These are phyloP conservation scores for Emydocephalus ijimae DNA, from an alignment of 2,113 vertebrate species.

Conservation along the genomic window DNA sequence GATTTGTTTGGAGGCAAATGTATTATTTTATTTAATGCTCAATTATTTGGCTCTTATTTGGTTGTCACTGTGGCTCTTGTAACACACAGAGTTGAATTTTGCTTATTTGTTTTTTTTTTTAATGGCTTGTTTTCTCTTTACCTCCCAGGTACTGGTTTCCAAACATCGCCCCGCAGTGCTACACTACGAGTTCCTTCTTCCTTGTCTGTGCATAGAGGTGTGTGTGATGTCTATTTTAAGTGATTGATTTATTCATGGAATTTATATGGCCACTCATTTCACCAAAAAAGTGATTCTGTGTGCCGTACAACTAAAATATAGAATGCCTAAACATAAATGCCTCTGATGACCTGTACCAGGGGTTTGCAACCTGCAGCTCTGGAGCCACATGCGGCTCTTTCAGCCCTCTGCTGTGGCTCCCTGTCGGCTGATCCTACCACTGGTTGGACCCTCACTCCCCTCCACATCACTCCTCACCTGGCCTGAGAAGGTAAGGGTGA, in stretches of 20 bases:
- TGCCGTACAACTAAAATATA: not conserved
- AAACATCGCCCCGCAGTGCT: constrained; percentile 54
- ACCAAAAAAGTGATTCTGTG: not conserved
- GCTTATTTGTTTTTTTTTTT: not conserved
- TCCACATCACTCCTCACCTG: no score
- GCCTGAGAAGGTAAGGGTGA: no score
- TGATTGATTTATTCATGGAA: not conserved
- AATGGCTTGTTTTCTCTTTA: not conserved
- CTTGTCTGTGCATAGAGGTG: constrained; percentile 77
- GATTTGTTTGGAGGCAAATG: not conserved
- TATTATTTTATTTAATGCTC: not conserved
- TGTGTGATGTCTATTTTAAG: not conserved
- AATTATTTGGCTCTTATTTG: not conserved
- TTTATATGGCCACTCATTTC: not conserved
- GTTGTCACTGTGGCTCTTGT: no score
- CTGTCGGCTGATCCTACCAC: no score
- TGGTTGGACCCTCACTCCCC: no score
- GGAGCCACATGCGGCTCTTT: no score
- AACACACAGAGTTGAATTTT: no score
- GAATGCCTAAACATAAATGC: not conserved
- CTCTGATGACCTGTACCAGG: not conserved
- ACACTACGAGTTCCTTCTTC: constrained; percentile 68
- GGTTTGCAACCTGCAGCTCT: no score
- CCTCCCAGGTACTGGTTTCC: constrained; percentile 52
- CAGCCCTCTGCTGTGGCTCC: no score